Conservation (phyloP, 2,797 vertebrate species). For the Poecilia gillii region DNA sequence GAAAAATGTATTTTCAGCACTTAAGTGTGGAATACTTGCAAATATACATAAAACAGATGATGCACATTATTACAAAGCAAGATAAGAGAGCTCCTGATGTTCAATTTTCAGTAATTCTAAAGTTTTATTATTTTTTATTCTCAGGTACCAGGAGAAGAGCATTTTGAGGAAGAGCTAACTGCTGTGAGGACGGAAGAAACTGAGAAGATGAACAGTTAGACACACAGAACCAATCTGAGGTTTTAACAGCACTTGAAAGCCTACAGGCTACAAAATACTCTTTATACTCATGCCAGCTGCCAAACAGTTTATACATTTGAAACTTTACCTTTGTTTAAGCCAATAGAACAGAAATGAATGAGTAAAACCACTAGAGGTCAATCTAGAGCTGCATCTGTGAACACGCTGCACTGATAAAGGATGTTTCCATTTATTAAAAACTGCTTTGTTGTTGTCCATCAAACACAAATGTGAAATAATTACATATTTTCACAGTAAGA, state of each 20-base stretch:
- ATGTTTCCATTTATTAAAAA: slow-evolving; percentile 26
- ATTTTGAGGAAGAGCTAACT: slow-evolving; percentile 57
- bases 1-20: too few species aligned
- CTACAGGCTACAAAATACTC: slow-evolving; percentile 1
- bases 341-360: background rate
- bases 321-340: background rate
- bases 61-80: background rate
- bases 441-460: slow-evolving; percentile 18
- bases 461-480: slow-evolving; percentile 14
- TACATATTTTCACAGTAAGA: slow-evolving; percentile 1
- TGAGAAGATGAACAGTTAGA: slow-evolving; percentile 73
- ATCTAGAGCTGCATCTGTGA: slow-evolving; percentile 19
- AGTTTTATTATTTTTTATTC: background rate
- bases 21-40: background rate
- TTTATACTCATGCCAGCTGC: slow-evolving; percentile 9
- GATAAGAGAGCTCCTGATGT: background rate
- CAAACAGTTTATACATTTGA: slow-evolving; percentile 16
- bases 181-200: slow-evolving; percentile 65
- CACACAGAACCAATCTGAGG: slow-evolving; percentile 16
- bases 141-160: slow-evolving; percentile 79
- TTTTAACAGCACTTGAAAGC: slow-evolving; percentile 34
- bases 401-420: slow-evolving; percentile 6
- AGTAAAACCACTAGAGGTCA: slow-evolving; percentile 46
- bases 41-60: background rate
- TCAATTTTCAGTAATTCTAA: background rate